Base-by-base conservation (phyloP, 2,888 invertebrate genomes). In the Platycheirus albimanus region DNA sequence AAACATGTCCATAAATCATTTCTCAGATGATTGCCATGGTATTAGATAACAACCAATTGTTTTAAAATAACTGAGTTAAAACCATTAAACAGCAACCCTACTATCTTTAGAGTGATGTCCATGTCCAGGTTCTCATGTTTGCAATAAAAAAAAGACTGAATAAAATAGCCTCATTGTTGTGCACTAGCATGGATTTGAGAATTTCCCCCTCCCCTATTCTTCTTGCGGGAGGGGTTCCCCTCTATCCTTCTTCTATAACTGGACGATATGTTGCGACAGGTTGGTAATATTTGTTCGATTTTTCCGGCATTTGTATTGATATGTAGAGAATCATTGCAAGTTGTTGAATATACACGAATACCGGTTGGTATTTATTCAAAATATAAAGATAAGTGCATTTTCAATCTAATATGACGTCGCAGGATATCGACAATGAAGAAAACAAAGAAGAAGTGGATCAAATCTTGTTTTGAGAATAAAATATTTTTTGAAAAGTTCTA, bases 191-290 rank as follows among this genome's bases (percentile, higher is more conserved):
- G 69, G 45, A 74, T 56, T 54, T 54, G 28, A 61, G 49, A 6
- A 30, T 13, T 19, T 10, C 20, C 19, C 17, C 36, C 28, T 41
- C n/a, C n/a, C n/a, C 38, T 24, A 24, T 24, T 10, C 30, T 3
- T 30, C 20, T 36, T n/a, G n/a, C n/a, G n/a, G n/a, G n/a, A 52
- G 8, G 30, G 20, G 28, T 10, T 19, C 19, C 17, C 36, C 28
- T 41, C 38, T 24, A 24, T 24, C n/a, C 30, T 3, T 30, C 20
- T 36, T n/a, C n/a, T n/a, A n/a, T n/a, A n/a, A 19, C 71, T 58
- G 70, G 72, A 78, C 77, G 67, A 72, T 63, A 78, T 72, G 78
- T 72, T 72, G 63, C 77, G 81, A 83, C 81, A 83, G 81, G 81
- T 83, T 83, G 77, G 61, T 83, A 63, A 81, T 83, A 83, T 83